These are phyloP conservation scores for Heliconius erato DNA, from an alignment of 2,888 invertebrate genomes.

Conservation along the genomic window DNA sequence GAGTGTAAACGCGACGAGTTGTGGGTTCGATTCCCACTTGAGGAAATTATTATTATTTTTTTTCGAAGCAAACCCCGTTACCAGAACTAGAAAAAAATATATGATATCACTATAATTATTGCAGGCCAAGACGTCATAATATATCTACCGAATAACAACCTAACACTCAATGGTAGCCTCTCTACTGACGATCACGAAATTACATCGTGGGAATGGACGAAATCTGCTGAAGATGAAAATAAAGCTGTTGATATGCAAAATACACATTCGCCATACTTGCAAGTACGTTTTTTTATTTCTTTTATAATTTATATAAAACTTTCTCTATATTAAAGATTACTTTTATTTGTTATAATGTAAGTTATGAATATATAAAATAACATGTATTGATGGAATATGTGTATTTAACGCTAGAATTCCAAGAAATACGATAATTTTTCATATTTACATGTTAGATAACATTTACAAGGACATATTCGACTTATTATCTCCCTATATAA, in stretches of 20 bases:
- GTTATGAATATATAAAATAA: no score
- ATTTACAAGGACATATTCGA: not conserved
- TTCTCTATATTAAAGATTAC: not conserved
- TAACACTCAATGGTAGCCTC: constrained; percentile 94
- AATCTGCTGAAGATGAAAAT: constrained; percentile 93
- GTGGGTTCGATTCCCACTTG: no score
- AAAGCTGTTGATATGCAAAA: constrained; percentile 98
- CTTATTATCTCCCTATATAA: not conserved
- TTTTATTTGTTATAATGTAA: not conserved
- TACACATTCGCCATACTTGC: constrained; percentile 94
- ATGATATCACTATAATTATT: constrained; percentile 33
- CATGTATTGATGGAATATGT: not conserved
- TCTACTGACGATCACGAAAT: constrained; percentile 98
- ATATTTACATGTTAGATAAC: not conserved
- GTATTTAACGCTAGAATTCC: not conserved
- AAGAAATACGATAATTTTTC: constrained; percentile 3
- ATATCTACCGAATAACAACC: constrained; percentile 94
- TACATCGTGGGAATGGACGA: constrained; percentile 98
- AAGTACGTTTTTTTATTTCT: constrained; percentile 65
- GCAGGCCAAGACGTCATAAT: constrained; percentile 94
- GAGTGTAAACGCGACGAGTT: no score
- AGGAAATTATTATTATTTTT: no score
- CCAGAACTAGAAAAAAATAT: no score
- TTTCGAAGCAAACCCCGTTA: no score
- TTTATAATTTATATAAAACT: not conserved